A percentile compares a stretch with the other conserved stretches of the same genome.
phyloP scores from a whole-genome alignment of 2,888 invertebrate species.

The Autographa gamma region DNA sequence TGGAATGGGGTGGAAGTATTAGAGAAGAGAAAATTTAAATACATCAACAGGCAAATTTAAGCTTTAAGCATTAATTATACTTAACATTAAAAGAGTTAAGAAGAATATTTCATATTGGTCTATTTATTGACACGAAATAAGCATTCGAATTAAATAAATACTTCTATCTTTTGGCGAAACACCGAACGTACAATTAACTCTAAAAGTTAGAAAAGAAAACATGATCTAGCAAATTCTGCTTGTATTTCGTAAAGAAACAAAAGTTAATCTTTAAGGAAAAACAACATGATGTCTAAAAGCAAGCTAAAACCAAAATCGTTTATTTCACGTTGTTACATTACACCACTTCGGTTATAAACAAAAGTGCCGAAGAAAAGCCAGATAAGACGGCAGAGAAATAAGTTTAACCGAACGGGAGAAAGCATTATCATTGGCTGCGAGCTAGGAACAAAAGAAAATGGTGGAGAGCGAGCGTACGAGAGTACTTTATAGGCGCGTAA shows the following conservation, averaged over 20 bases:
- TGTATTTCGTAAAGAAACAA: conserved; percentile 40
- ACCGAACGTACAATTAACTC: background rate
- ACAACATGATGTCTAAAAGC: conserved; percentile 73
- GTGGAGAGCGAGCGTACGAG: conserved; percentile 88
- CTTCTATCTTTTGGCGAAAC: no score
- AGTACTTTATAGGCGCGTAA: conserved; percentile 90
- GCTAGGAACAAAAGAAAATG: conserved; percentile 88
- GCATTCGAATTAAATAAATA: no score
- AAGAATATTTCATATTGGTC: no score
- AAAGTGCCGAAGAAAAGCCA: conserved; percentile 85
- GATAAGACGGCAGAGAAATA: conserved; percentile 88
- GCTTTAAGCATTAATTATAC: no score
- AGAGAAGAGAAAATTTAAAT: no score
- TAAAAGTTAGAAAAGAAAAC: conserved; percentile 18
- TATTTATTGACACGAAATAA: no score
- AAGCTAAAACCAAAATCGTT: conserved; percentile 78
- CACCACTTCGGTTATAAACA: conserved; percentile 86
- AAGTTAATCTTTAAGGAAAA: conserved; percentile 65
- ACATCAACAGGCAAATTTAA: no score
- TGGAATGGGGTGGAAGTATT: background rate
- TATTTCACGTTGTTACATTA: conserved; percentile 81
- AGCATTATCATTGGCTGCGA: conserved; percentile 88
- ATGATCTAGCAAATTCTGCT: conserved; percentile 8
- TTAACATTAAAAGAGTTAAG: no score
- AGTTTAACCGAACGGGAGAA: conserved; percentile 88